Conservation (phyloP, 2,888 invertebrate genomes). For the Terebella lapidaria region DNA sequence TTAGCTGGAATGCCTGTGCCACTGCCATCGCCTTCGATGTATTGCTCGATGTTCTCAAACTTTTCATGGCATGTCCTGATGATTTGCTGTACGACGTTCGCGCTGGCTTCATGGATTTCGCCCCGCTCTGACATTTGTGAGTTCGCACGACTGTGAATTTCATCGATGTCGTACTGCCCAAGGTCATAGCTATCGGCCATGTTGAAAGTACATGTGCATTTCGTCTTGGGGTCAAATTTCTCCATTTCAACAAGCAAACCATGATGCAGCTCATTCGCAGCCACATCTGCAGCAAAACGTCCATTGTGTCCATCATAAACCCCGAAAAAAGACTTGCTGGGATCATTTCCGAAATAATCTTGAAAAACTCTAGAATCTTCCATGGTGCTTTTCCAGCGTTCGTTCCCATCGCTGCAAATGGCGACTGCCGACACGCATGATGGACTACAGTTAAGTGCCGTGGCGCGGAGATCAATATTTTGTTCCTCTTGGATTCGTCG, state of each 20-base stretch:
- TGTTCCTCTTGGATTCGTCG: conserved; percentile 33
- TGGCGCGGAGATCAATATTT: conserved; percentile 33
- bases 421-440: conserved; percentile 27
- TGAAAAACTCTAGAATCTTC: conserved; percentile 47
- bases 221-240: conserved; percentile 44
- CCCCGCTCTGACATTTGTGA: neutral
- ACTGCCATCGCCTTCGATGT: neutral
- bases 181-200: conserved; percentile 28
- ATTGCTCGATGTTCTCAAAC: conserved; percentile 16
- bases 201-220: conserved; percentile 33
- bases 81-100: conserved; percentile 39
- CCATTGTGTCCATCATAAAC: conserved; percentile 50
- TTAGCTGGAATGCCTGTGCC: neutral
- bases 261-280: conserved; percentile 43
- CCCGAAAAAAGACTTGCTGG: conserved; percentile 41
- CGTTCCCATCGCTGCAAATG: conserved; percentile 34
- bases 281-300: conserved; percentile 41
- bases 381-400: conserved; percentile 45
- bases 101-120: conserved; percentile 11
- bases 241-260: conserved; percentile 41
- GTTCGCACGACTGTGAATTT: conserved; percentile 13
- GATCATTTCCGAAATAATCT: conserved; percentile 45
- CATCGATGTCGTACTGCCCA: conserved; percentile 25
- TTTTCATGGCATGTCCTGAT: conserved; percentile 40
- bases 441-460: conserved; percentile 36